Conservation (phyloP, 2,888 invertebrate species). For the Parthenolecanium corni region DNA sequence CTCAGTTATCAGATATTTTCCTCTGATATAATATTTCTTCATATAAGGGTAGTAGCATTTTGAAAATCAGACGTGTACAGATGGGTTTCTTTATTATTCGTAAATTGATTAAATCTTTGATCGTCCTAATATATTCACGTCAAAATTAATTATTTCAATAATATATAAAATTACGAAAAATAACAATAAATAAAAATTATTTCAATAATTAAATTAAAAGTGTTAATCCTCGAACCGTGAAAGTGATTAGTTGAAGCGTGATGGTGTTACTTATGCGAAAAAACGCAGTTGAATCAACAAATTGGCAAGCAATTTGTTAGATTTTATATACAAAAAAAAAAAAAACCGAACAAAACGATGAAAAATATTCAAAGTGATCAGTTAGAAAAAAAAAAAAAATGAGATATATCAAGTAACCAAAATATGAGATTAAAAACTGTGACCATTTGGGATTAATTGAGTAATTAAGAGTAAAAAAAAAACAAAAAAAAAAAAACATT, state of each 20-base stretch:
- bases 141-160: constrained; percentile 3
- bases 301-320: neutral
- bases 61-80: constrained; percentile 24
- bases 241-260: neutral
- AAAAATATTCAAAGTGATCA: neutral
- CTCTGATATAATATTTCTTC: constrained; percentile 3
- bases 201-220: neutral
- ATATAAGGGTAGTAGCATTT: constrained; percentile 22
- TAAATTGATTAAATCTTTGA: constrained; percentile 26
- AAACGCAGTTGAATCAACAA: neutral
- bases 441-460: neutral
- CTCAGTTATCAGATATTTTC: constrained; percentile 1
- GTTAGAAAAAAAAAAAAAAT: neutral
- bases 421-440: neutral
- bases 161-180: neutral
- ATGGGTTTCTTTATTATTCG: constrained; percentile 24
- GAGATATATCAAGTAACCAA: neutral
- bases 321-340: neutral
- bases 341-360: neutral
- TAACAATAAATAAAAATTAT: constrained; percentile 2
- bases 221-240: neutral
- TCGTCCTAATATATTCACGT: constrained; percentile 24
- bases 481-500: constrained; percentile 14
- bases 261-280: neutral
- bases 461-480: neutral